A percentile compares a stretch with the other conserved stretches of the same genome.
Evolutionary conservation across 2,888 invertebrate genomes (phyloP).

Genomic region (Melanostoma mellinum): DNA sequence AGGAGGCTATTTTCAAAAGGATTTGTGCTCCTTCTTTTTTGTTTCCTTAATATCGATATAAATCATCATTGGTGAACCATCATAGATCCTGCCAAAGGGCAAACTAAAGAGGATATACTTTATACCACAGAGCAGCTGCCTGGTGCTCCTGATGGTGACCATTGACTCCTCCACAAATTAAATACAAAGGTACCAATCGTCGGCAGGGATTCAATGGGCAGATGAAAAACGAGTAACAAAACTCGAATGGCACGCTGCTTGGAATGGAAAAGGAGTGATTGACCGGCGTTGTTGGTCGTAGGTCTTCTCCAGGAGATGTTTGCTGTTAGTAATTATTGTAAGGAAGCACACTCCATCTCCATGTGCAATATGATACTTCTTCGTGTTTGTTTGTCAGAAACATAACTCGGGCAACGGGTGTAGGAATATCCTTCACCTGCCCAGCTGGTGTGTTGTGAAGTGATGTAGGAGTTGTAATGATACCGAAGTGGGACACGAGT

Average conservation of each 20-base stretch:
- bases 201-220: conserved; percentile 4
- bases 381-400: conserved; percentile 50
- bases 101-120: conserved; percentile 41
- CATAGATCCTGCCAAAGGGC: background rate
- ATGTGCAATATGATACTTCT: conserved; percentile 68
- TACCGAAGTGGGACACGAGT: background rate
- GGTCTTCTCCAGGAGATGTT: conserved; percentile 47
- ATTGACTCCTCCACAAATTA: conserved; percentile 60
- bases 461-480: conserved; percentile 31
- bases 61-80: conserved; percentile 50
- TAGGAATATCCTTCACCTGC: conserved; percentile 58
- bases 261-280: conserved; percentile 52
- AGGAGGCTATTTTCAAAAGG: conserved; percentile 29
- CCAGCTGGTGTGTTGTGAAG: conserved; percentile 45
- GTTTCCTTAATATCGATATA: conserved; percentile 45
- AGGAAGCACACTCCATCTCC: conserved; percentile 1
- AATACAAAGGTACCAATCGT: conserved; percentile 26
- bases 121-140: conserved; percentile 48
- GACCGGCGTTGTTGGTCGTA: conserved; percentile 34
- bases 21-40: conserved; percentile 31
- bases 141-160: conserved; percentile 34
- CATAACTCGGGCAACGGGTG: conserved; percentile 43
- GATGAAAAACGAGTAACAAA: conserved; percentile 36
- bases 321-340: conserved; percentile 28
- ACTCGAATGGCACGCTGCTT: conserved; percentile 6